A percentile compares a stretch with the other conserved stretches of the same genome.
Evolutionary conservation across 2,888 invertebrate genomes (phyloP).

Genomic region (Emmelina monodactyla): DNA sequence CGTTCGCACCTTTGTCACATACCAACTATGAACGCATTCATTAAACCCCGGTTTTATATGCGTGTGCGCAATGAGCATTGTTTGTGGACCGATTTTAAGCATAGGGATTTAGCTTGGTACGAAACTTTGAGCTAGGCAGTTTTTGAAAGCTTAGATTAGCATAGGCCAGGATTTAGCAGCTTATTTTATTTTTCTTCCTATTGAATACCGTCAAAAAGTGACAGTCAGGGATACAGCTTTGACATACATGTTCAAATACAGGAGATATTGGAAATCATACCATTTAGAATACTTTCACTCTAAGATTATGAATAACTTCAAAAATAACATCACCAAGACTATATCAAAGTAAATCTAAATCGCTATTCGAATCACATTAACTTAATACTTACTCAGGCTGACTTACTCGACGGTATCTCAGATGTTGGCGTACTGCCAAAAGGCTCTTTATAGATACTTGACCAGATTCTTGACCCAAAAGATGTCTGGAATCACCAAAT

Average conservation of each 20-base stretch:
- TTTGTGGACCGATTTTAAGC: too few species aligned
- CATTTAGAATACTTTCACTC: too few species aligned
- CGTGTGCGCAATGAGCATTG: constrained; percentile 11
- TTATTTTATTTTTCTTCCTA: too few species aligned
- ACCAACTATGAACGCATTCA: constrained; percentile 27
- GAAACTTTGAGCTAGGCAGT: background rate
- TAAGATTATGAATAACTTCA: too few species aligned
- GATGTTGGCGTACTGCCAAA: constrained; percentile 41
- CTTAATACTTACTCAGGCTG: background rate
- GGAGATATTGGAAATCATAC: too few species aligned
- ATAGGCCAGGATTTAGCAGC: too few species aligned
- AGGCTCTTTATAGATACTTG: constrained; percentile 44
- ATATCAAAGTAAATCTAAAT: too few species aligned
- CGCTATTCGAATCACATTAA: background rate
- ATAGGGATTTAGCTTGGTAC: too few species aligned
- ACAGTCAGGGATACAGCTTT: too few species aligned
- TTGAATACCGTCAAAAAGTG: too few species aligned
- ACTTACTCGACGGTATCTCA: background rate
- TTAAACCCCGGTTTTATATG: constrained; percentile 3
- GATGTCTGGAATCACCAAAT: constrained; percentile 30
- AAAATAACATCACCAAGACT: too few species aligned
- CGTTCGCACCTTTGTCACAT: constrained; percentile 31
- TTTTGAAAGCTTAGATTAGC: background rate
- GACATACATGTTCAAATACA: too few species aligned
- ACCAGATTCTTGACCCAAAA: constrained; percentile 52